Percentiles rank a stretch among this genome's conserved stretches.
Evolutionary conservation across 1,140 invertebrate species (phyloP).

Genomic region (Temnothorax nylanderi): DNA sequence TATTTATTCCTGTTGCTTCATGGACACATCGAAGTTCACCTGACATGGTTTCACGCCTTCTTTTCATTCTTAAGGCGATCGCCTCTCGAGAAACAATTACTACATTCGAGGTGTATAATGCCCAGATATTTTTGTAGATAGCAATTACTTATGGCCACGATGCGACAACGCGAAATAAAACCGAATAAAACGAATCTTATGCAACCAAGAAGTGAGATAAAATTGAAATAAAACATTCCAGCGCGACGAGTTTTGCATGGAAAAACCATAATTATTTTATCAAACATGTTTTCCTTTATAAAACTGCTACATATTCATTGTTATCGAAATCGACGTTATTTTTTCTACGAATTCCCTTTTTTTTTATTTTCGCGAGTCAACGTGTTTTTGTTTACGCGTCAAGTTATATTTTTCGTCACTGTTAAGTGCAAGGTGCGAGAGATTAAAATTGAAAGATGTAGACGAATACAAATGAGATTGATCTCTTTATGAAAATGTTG

Average conservation of each 20-base stretch:
- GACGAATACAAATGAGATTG: neutral
- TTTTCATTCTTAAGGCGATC: neutral
- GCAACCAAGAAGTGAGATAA: neutral
- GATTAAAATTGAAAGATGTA: neutral
- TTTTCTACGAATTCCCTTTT: neutral
- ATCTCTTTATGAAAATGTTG: neutral
- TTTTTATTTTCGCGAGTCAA: neutral
- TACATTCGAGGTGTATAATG: neutral
- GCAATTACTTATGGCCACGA: neutral
- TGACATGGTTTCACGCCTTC: neutral
- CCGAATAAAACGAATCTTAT: slow-evolving; percentile 11
- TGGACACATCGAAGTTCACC: neutral
- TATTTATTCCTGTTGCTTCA: slow-evolving; percentile 12
- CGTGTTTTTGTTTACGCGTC: neutral
- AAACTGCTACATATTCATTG: neutral
- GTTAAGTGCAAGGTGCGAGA: neutral
- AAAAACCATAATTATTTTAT: neutral
- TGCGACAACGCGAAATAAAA: neutral
- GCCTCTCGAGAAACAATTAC: neutral
- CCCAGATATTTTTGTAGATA: slow-evolving; percentile 2
- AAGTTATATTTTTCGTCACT: neutral
- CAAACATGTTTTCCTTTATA: neutral
- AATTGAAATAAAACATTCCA: neutral
- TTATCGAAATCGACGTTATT: neutral
- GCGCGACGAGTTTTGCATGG: neutral